A percentile compares a stretch with the other conserved stretches of the same genome.
Evolutionary conservation across 1,140 invertebrate species (phyloP).

Genomic region (Pseudomyrmex concolor): DNA sequence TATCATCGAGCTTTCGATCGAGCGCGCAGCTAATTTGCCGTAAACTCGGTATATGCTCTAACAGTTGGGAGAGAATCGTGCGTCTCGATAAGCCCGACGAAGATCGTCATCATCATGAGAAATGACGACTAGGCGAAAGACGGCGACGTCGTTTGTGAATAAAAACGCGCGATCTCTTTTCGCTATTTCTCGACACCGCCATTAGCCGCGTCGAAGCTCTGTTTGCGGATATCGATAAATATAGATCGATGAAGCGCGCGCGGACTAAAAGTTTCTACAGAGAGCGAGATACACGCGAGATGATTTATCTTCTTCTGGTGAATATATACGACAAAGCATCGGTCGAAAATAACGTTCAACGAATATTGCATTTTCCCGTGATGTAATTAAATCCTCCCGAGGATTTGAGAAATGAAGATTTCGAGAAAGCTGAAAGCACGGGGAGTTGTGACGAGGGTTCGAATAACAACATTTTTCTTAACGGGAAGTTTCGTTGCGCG

Average conservation of each 20-base stretch:
- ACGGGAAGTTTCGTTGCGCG: too few relatives aligned
- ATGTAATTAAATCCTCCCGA: constrained; percentile 21
- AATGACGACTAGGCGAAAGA: neutral
- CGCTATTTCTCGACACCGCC: constrained; percentile 44
- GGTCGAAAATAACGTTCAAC: constrained; percentile 14
- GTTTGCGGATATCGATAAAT: constrained; percentile 51
- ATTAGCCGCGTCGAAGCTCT: constrained; percentile 20
- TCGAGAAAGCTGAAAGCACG: constrained; percentile 10
- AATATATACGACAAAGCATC: constrained; percentile 19
- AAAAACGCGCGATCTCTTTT: constrained; percentile 4
- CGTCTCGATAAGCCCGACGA: constrained; percentile 27
- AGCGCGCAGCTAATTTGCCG: constrained; percentile 48
- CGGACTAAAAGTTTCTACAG: constrained; percentile 24
- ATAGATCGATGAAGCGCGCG: neutral
- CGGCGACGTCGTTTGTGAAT: constrained; percentile 12
- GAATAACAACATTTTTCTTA: neutral
- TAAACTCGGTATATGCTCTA: constrained; percentile 55
- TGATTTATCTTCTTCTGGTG: constrained; percentile 40
- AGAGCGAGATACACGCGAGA: constrained; percentile 14
- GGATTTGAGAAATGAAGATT: constrained; percentile 38
- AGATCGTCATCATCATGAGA: neutral
- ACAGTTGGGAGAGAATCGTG: constrained; percentile 25
- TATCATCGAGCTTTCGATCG: constrained; percentile 7
- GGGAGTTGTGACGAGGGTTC: neutral
- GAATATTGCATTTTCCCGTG: constrained; percentile 32